Conservation (phyloP, 92 coral and sea anemone genomes). For the Galaxea fascicularis region DNA sequence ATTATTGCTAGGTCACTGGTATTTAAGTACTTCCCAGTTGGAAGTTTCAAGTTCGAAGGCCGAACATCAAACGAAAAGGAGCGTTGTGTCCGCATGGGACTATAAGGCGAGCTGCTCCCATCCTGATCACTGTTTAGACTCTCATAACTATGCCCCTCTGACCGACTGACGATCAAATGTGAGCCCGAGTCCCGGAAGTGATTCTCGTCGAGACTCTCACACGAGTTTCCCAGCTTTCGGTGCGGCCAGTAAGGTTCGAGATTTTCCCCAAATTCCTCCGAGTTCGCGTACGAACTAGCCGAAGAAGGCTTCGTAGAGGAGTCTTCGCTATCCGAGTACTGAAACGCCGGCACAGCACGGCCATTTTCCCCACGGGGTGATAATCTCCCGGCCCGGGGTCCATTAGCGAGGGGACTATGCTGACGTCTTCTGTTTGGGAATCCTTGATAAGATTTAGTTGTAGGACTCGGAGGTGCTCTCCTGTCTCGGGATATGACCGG, state of each 20-base stretch:
- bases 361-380: slow-evolving; percentile 56
- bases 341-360: slow-evolving; percentile 83
- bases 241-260: slow-evolving; percentile 72
- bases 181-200: slow-evolving; percentile 75
- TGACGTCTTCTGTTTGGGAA: slow-evolving; percentile 45
- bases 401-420: slow-evolving; percentile 59
- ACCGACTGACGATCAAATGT: slow-evolving; percentile 49
- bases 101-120: slow-evolving; percentile 65
- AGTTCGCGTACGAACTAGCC: slow-evolving; percentile 87
- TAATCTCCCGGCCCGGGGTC: slow-evolving; percentile 65
- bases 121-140: slow-evolving; percentile 82
- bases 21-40: slow-evolving; percentile 68
- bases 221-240: slow-evolving; percentile 74
- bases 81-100: slow-evolving; percentile 60
- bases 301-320: slow-evolving; percentile 89
- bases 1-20: slow-evolving; percentile 86
- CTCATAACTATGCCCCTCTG: slow-evolving; percentile 82
- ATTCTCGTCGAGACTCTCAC: slow-evolving; percentile 72
- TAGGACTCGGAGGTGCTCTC: slow-evolving; percentile 80
- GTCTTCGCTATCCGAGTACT: slow-evolving; percentile 92
- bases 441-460: slow-evolving; percentile 68
- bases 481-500: slow-evolving; percentile 63
- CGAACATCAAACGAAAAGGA: slow-evolving; percentile 76
- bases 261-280: slow-evolving; percentile 78
- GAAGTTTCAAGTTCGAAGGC: slow-evolving; percentile 66